phyloP scores from a whole-genome alignment of 2,113 vertebrate genomes.

The Otocyon megalotis region DNA sequence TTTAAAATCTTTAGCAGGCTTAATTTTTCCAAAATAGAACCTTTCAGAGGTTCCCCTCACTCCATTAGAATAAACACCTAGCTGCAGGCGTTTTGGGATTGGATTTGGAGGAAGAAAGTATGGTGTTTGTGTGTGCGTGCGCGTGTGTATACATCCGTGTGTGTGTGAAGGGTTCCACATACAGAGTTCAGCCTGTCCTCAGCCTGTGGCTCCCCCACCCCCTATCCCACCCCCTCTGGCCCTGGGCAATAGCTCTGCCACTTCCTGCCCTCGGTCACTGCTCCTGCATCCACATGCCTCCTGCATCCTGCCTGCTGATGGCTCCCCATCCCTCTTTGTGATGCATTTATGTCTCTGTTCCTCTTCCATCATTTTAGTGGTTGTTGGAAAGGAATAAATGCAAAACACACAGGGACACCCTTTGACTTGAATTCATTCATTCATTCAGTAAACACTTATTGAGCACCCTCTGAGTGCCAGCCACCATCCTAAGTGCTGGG shows the following conservation, averaged over 20 bases:
- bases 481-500: background rate
- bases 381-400: background rate
- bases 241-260: background rate
- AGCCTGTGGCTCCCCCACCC: background rate
- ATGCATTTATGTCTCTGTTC: background rate
- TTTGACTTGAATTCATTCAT: background rate
- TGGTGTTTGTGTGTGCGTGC: rapidly evolving
- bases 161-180: too few relatives aligned
- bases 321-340: too few relatives aligned
- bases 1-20: background rate
- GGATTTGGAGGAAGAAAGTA: background rate
- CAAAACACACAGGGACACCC: background rate
- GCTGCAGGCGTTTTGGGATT: background rate
- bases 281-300: rapidly evolving
- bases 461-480: background rate
- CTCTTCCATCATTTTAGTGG: background rate
- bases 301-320: background rate
- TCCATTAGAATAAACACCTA: background rate
- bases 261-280: rapidly evolving
- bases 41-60: background rate
- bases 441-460: background rate
- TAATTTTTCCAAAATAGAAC: background rate
- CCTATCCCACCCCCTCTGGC: background rate
- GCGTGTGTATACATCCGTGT: background rate
- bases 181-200: background rate